Conservation (phyloP, 2,113 vertebrate genomes). For the Bufo bufo region DNA sequence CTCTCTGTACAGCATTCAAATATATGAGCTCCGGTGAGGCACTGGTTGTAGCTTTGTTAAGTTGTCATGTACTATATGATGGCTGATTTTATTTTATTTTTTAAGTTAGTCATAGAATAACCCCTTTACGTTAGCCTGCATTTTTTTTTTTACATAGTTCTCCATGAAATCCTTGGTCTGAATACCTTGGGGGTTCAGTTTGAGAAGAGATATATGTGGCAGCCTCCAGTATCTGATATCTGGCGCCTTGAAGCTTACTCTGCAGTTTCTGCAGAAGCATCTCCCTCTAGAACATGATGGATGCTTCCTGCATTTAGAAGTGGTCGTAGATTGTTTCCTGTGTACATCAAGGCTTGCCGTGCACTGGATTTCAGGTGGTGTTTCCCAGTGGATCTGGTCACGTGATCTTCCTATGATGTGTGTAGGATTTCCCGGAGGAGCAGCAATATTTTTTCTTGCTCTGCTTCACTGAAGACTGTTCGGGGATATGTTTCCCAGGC, state of each 20-base stretch:
- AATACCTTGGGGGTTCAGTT: neutral
- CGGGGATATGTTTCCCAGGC: conserved; percentile 43
- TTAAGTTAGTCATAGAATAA: no score
- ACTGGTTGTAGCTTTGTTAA: no score
- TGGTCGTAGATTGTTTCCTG: neutral
- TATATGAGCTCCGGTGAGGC: no score
- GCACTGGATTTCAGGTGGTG: conserved; percentile 1
- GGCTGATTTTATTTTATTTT: no score
- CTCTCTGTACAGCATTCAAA: no score
- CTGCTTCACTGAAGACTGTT: conserved; percentile 30
- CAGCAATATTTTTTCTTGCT: conserved; percentile 36
- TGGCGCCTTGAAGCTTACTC: neutral
- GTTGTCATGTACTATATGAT: no score
- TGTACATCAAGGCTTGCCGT: neutral
- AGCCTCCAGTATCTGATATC: neutral
- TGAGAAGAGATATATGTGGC: neutral
- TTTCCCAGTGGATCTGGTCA: neutral
- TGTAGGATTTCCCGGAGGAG: conserved; percentile 12
- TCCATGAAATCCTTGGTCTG: neutral
- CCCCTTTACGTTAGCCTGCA: no score
- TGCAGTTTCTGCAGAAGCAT: neutral
- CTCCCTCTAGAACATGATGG: neutral
- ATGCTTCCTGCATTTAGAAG: conserved; percentile 4
- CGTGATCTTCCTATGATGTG: conserved; percentile 26
- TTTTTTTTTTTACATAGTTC: neutral